Evolutionary conservation across 1,140 invertebrate species (phyloP).

Genomic region (Polypedilum vanderplanki): DNA sequence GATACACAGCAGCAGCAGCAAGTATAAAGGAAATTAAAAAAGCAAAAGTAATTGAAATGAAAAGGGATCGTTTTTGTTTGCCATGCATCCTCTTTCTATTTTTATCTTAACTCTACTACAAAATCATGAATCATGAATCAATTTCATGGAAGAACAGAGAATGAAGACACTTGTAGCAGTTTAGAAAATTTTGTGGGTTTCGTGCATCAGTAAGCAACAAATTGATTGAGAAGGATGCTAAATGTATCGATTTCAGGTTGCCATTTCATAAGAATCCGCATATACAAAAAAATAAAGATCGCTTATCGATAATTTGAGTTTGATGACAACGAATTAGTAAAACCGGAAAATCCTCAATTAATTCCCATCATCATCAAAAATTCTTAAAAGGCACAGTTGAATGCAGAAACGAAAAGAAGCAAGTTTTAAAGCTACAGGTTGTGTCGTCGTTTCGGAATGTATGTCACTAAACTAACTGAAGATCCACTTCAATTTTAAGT

Average conservation of each 20-base stretch:
- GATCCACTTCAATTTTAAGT: conserved; percentile 12
- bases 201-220: neutral
- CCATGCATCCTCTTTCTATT: neutral
- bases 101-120: neutral
- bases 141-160: conserved; percentile 2
- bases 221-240: conserved; percentile 2
- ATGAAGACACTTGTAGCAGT: conserved; percentile 23
- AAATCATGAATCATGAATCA: conserved; percentile 22
- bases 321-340: no score
- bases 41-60: conserved; percentile 23
- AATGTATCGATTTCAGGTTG: conserved; percentile 24
- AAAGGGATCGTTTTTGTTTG: neutral
- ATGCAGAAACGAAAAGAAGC: neutral
- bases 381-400: neutral
- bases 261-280: neutral
- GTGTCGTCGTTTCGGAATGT: neutral
- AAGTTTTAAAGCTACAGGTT: neutral
- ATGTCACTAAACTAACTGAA: conserved; percentile 17
- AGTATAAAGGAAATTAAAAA: conserved; percentile 11
- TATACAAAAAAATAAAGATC: no score
- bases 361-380: no score
- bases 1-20: neutral
- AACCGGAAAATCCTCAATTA: no score
- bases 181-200: conserved; percentile 10
- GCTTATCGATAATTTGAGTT: no score